Conservation (phyloP, 1,140 invertebrate species). For the Armadillidium nasatum region DNA sequence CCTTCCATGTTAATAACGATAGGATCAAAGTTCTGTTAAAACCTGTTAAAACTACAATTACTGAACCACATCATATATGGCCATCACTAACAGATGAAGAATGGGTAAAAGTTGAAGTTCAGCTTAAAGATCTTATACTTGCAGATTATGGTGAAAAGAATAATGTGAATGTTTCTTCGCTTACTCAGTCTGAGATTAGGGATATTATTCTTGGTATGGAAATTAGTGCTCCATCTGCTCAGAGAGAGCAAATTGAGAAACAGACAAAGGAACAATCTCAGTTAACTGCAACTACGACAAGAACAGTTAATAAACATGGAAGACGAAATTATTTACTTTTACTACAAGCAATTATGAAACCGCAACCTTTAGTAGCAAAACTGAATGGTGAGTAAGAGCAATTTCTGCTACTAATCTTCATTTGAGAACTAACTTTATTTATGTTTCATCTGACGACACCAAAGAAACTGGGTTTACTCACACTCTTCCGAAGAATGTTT, state of each 20-base stretch:
- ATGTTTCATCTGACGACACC: constrained; percentile 97
- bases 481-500: constrained; percentile 95
- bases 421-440: constrained; percentile 97
- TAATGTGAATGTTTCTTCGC: constrained; percentile 97
- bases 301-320: constrained; percentile 99
- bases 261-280: constrained; percentile 99
- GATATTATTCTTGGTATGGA: constrained; percentile 99
- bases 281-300: constrained; percentile 93
- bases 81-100: constrained; percentile 94
- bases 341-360: constrained; percentile 99
- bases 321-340: constrained; percentile 97
- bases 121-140: constrained; percentile 95
- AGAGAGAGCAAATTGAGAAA: constrained; percentile 98
- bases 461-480: constrained; percentile 99
- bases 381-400: constrained; percentile 96
- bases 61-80: constrained; percentile 99
- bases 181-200: constrained; percentile 97
- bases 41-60: constrained; percentile 97
- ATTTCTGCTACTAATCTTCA: constrained; percentile 98
- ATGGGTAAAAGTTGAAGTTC: constrained; percentile 99
- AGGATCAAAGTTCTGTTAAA: constrained; percentile 96
- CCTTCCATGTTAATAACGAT: constrained; percentile 98
- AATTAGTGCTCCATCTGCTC: constrained; percentile 96
- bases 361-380: constrained; percentile 95
- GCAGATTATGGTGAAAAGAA: constrained; percentile 99